phyloP scores from a whole-genome alignment of 2,888 invertebrate species.

The Diarsia mendica region DNA sequence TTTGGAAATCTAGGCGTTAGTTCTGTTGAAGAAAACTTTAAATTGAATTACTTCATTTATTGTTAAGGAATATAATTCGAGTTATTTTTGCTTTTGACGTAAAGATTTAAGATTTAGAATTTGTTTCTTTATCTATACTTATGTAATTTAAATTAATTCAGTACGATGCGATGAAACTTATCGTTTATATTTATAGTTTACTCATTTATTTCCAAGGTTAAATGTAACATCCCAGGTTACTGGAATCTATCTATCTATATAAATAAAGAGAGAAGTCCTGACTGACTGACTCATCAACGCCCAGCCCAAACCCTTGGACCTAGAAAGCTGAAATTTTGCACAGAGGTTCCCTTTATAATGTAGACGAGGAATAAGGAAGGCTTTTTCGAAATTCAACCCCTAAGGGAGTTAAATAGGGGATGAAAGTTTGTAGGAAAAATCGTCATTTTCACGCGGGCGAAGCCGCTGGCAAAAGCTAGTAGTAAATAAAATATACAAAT shows the following conservation, averaged over 20 bases:
- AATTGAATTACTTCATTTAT: constrained; percentile 32
- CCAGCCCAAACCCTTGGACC: too few relatives aligned
- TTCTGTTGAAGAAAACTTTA: constrained; percentile 35
- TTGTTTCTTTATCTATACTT: background rate
- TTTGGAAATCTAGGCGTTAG: constrained; percentile 20
- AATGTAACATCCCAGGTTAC: background rate
- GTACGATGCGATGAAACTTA: background rate
- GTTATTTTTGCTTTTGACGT: constrained; percentile 19
- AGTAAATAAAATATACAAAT: background rate
- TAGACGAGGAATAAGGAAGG: too few relatives aligned
- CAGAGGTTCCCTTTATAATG: too few relatives aligned
- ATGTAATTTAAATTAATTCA: background rate
- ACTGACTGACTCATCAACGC: too few relatives aligned
- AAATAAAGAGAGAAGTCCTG: too few relatives aligned
- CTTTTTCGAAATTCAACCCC: too few relatives aligned
- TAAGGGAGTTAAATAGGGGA: too few relatives aligned
- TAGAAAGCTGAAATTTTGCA: too few relatives aligned
- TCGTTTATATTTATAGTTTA: background rate
- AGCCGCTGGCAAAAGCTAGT: too few relatives aligned
- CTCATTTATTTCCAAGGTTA: background rate
- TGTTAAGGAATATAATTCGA: constrained; percentile 19
- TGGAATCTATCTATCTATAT: too few relatives aligned
- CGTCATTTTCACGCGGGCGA: too few relatives aligned
- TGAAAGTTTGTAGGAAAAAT: too few relatives aligned
- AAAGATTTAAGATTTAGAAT: constrained; percentile 1